Evolutionary conservation across 2,797 vertebrate genomes (phyloP), one percentile per base, ranked within the genome.

Genomic region (Novumbra hubbsi): DNA sequence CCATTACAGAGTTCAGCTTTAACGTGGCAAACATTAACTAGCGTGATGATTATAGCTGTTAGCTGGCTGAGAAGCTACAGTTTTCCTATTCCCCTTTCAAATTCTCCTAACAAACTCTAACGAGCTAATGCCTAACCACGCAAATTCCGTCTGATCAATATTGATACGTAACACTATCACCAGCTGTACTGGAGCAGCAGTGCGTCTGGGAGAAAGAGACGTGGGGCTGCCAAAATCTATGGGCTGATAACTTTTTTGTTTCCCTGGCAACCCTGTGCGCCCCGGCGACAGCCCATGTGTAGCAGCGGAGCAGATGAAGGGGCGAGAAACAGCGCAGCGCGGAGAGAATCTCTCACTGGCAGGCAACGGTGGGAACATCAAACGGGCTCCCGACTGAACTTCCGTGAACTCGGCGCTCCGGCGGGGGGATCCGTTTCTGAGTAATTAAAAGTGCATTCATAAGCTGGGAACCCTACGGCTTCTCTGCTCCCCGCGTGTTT

Each of bases 401-500:
- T 70, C 68, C 1, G 19, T 81, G 76, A 81, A 83, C 78, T 75
- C 52, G n/a, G 49, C 34, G 48, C 68, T 45, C 74, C 72, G 77
- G 78, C 73, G 76, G 66, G 77, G 78, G 68, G 60, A 72, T 83
- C 72, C 65, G 27, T 78, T 81, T 81, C 75, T 75, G 73, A 63
- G 68, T 80, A 77, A 86, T 86, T 84, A 84, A 84, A 86, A 83
- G 84, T 83, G 73, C 57, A 84, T 86, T 76, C 69, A 76, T 72
- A 76, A 78, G 76, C 73, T 34, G 28, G 69, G 73, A 17, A 30
- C 82, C 63, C 60, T 69, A 57, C 64, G 66, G 78, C 57, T 75
- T 38, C 60, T 55, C 45, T 57, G 55, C 21, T 57, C 55, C 50
- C 50, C n/a, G 17, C 69, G 45, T 75, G 70, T 77, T 64, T 81